Evolutionary conservation across 2,888 invertebrate genomes (phyloP).

Genomic region (Rotaria magnacalcarata): DNA sequence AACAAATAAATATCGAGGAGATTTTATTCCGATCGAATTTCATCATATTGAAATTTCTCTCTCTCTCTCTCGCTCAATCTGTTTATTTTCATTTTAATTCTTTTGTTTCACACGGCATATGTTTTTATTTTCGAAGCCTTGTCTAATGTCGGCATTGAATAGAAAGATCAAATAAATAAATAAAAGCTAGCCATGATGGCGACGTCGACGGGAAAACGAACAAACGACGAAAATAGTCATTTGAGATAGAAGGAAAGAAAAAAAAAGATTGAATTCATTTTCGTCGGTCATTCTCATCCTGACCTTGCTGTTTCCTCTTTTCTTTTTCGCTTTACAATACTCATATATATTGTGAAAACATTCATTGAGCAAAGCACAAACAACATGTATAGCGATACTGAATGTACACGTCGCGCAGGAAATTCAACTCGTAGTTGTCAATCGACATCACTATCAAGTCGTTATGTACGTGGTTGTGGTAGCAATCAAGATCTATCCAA

Average conservation of each 20-base stretch:
- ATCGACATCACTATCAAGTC: background rate
- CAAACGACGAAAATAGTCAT: background rate
- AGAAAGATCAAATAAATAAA: background rate
- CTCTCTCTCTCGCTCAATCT: background rate
- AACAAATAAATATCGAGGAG: background rate
- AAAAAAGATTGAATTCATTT: background rate
- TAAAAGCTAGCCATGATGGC: background rate
- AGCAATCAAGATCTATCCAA: background rate
- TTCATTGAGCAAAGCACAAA: background rate
- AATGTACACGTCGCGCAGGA: background rate
- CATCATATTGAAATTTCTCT: background rate
- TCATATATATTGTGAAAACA: background rate
- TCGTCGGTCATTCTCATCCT: slow-evolving; percentile 9
- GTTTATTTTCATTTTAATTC: background rate
- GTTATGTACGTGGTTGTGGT: background rate
- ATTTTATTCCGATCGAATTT: background rate
- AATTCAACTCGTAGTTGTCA: background rate
- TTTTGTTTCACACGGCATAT: background rate
- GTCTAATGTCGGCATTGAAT: background rate
- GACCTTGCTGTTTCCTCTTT: background rate
- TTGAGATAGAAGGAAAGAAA: background rate
- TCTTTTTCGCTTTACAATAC: background rate
- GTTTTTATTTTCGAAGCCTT: background rate
- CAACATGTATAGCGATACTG: slow-evolving; percentile 22
- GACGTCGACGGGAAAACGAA: background rate